Conservation (phyloP, 2,888 invertebrate species). For the Agonopterix alstromeriana region DNA sequence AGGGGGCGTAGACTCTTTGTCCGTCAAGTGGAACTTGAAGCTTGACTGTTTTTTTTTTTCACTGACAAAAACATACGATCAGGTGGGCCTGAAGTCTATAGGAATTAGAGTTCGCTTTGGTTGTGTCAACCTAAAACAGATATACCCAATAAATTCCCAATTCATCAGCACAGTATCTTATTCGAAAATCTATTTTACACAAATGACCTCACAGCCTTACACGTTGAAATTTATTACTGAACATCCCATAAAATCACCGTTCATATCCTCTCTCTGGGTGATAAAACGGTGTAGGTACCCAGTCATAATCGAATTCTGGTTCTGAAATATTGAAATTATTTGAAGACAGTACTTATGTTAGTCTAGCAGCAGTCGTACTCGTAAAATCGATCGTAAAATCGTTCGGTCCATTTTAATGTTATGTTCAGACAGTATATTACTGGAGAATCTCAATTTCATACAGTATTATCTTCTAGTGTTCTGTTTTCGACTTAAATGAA, state of each 20-base stretch:
- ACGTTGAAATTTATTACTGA: slow-evolving; percentile 6
- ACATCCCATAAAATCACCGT: slow-evolving; percentile 26
- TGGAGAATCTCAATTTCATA: no score
- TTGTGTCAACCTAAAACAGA: no score
- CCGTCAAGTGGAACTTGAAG: no score
- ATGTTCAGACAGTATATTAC: slow-evolving; percentile 15
- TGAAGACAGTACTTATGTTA: neutral
- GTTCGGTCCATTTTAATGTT: slow-evolving; percentile 16
- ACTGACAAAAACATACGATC: no score
- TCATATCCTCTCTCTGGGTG: slow-evolving; percentile 18
- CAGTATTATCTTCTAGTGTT: no score
- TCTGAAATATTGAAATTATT: slow-evolving; percentile 29
- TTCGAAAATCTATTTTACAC: neutral
- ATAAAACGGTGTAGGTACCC: slow-evolving; percentile 24
- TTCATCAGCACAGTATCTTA: no score
- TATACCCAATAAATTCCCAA: no score
- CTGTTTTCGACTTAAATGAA: no score
- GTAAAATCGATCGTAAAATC: slow-evolving; percentile 24
- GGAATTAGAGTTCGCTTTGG: no score
- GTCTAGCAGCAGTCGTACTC: slow-evolving; percentile 6
- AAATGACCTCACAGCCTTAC: slow-evolving; percentile 2
- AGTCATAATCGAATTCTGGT: slow-evolving; percentile 27
- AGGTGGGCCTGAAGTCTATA: no score
- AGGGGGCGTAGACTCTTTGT: no score
- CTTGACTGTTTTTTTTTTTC: no score